phyloP scores from a whole-genome alignment of 2,888 invertebrate species.

The Mycalesis mineus region DNA sequence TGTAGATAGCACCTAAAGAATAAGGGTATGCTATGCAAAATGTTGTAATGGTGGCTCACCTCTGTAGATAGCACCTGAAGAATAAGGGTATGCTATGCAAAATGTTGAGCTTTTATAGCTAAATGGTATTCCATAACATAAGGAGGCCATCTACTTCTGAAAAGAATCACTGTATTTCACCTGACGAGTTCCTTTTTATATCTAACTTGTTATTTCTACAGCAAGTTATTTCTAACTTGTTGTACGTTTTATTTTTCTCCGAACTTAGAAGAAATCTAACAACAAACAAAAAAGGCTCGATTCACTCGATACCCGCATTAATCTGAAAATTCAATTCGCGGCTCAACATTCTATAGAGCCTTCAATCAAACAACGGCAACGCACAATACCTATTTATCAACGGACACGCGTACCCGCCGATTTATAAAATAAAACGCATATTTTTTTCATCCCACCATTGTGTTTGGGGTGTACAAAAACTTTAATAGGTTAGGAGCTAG shows the following conservation, averaged over 20 bases:
- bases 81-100: too few species aligned
- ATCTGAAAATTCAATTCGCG: conserved; percentile 35
- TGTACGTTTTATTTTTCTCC: neutral
- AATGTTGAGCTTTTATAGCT: too few species aligned
- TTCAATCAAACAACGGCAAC: conserved; percentile 42
- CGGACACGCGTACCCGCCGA: conserved; percentile 60
- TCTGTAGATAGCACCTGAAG: too few species aligned
- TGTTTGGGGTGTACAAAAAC: conserved; percentile 18
- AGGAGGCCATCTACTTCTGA: too few species aligned
- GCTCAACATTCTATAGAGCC: conserved; percentile 39
- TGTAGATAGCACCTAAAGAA: too few species aligned
- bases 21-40: too few species aligned
- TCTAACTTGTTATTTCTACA: too few species aligned
- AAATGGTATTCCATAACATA: too few species aligned
- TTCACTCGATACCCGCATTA: conserved; percentile 27
- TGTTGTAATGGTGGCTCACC: too few species aligned
- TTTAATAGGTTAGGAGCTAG: neutral
- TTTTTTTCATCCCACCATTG: conserved; percentile 25
- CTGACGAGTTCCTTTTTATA: too few species aligned
- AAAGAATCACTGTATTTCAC: too few species aligned
- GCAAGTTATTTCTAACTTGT: neutral
- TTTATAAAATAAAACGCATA: conserved; percentile 46
- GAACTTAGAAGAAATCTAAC: neutral
- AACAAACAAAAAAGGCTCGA: conserved; percentile 6
- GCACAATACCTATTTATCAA: conserved; percentile 48